Evolutionary conservation across 1,140 invertebrate genomes (phyloP).

Genomic region (Heliothis subflexa): DNA sequence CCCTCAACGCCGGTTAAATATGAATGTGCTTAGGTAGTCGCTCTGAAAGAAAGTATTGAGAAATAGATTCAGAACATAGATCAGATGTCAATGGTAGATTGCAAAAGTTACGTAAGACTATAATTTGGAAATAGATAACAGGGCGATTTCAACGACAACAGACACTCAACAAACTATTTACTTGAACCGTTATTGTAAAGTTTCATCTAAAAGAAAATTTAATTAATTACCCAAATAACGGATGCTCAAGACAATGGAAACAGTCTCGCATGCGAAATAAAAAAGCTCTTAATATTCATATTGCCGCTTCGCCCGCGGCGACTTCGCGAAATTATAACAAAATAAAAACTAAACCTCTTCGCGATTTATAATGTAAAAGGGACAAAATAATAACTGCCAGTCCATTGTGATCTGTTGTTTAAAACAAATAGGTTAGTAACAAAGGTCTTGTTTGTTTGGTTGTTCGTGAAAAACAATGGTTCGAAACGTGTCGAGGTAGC

Average conservation of each 20-base stretch:
- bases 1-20: no score
- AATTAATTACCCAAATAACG: background rate
- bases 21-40: no score
- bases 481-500: slow-evolving; percentile 56
- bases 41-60: no score
- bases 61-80: no score
- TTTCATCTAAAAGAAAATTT: background rate
- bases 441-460: slow-evolving; percentile 52
- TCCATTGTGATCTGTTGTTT: slow-evolving; percentile 52
- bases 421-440: background rate
- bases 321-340: slow-evolving; percentile 82
- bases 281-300: slow-evolving; percentile 81
- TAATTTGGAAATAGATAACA: no score
- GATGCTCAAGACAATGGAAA: slow-evolving; percentile 60
- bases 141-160: no score
- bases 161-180: no score
- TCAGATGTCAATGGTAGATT: no score
- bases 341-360: slow-evolving; percentile 76
- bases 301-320: slow-evolving; percentile 72
- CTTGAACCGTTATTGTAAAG: no score
- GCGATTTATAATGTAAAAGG: slow-evolving; percentile 78
- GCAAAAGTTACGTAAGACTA: no score
- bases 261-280: slow-evolving; percentile 55
- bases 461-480: slow-evolving; percentile 66
- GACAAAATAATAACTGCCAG: slow-evolving; percentile 53